phyloP scores from a whole-genome alignment of 1,140 invertebrate species.

The Zaprionus inermis region DNA sequence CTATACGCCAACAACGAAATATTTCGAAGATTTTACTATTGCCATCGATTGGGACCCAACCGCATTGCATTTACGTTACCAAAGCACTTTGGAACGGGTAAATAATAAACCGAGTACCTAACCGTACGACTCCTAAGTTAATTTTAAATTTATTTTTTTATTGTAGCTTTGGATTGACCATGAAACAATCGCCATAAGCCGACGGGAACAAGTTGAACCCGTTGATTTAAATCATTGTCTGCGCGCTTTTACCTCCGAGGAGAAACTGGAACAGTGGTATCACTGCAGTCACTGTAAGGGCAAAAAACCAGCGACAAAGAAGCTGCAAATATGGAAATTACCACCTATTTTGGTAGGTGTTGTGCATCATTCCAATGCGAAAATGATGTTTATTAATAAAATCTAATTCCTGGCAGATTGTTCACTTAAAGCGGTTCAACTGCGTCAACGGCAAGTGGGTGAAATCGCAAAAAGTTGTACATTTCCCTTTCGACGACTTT shows the following conservation, averaged over 20 bases:
- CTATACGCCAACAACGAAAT: slow-evolving; percentile 68
- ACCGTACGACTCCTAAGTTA: too few species aligned
- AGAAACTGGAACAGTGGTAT: slow-evolving; percentile 93
- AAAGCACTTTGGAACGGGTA: slow-evolving; percentile 91
- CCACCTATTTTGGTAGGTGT: slow-evolving; percentile 92
- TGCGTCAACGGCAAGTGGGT: slow-evolving; percentile 95
- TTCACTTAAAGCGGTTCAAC: slow-evolving; percentile 95
- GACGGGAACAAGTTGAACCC: slow-evolving; percentile 89
- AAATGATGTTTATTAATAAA: neutral
- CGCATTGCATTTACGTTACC: slow-evolving; percentile 94
- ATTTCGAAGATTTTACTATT: slow-evolving; percentile 80
- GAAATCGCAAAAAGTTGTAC: slow-evolving; percentile 96
- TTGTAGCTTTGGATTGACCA: slow-evolving; percentile 89
- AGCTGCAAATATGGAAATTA: slow-evolving; percentile 94
- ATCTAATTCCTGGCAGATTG: slow-evolving; percentile 87
- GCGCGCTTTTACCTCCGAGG: slow-evolving; percentile 93
- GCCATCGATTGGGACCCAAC: slow-evolving; percentile 92
- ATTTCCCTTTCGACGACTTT: slow-evolving; percentile 93
- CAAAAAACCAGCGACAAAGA: slow-evolving; percentile 93
- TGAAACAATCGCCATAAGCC: slow-evolving; percentile 88
- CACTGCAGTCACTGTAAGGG: slow-evolving; percentile 92
- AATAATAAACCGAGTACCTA: slow-evolving; percentile 8
- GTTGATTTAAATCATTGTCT: slow-evolving; percentile 92
- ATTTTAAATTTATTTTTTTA: slow-evolving; percentile 56
- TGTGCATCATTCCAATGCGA: too few species aligned